These are phyloP conservation scores for Ephydatia muelleri DNA, from an alignment of 37 sponge, comb jelly and placozoan genomes.

Conservation along the genomic window DNA sequence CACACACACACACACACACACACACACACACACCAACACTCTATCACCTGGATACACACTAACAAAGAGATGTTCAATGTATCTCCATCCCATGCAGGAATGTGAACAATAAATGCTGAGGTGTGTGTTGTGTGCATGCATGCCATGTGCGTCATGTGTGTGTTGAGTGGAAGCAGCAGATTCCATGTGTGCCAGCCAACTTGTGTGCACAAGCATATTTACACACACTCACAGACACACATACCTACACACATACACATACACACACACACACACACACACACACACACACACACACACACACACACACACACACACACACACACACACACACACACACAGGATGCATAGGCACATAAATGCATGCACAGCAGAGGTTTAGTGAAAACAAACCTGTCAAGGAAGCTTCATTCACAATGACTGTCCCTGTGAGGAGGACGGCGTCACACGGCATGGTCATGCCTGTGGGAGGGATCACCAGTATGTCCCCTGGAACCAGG, in stretches of 20 bases:
- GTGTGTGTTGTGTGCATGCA: too few species aligned
- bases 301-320: not conserved
- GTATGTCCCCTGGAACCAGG: constrained; percentile 86
- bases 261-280: not conserved
- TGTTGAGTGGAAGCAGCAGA: too few species aligned
- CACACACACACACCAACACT: not conserved
- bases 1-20: not conserved
- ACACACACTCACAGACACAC: not conserved
- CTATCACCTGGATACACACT: not conserved
- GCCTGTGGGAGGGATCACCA: constrained; percentile 76
- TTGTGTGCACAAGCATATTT: too few species aligned
- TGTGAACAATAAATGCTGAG: too few species aligned
- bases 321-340: not conserved
- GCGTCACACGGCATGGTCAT: constrained; percentile 82
- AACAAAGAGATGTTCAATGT: too few species aligned
- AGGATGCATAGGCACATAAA: not conserved
- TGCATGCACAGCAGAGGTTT: not conserved
- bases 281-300: not conserved
- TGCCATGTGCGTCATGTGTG: too few species aligned
- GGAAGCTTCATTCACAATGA: constrained; percentile 87
- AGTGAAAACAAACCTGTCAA: not conserved
- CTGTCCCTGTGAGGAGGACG: constrained; percentile 77
- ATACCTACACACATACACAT: not conserved
- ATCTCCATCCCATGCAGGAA: too few species aligned
- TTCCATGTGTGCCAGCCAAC: too few species aligned